Evolutionary conservation across 2,888 invertebrate genomes (phyloP), one percentile per base, ranked within the genome.

Genomic region (Magallana nippona): DNA sequence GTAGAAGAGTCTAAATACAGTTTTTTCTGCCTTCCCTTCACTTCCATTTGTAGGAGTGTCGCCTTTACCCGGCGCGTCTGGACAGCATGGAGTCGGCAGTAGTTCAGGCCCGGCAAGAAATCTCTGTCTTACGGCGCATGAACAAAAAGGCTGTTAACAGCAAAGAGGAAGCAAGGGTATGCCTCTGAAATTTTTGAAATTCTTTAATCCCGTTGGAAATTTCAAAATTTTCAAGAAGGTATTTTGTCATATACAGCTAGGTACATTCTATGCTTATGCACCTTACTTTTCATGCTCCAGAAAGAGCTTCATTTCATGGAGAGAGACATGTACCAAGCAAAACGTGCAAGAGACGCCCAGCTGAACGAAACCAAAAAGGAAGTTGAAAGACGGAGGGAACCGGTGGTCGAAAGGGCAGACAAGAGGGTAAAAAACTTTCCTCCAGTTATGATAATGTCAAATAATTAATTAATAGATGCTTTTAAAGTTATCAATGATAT

Each of bases 341-440:
- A 89, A 83, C 79, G 89, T n/a, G 79, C 88, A 57, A 84, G 92
- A 27, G 91, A 92, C 81, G 87, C 89, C 80, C 88, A 90, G 78
- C 87, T 91, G 22, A 88, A 88, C 57, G 88, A 88, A 83, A 89
- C 89, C 44, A 87, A 87, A 84, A 90, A 91, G 78, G 91, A 91
- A 56, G 91, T 92, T 13, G 90, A 90, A 15, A 85, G 87, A 56
- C 84, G 90, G 27, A 89, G 88, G 78, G 89, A 89, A 71, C 85
- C 86, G 11, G 87, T 87, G 10, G 87, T 87, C 1, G 89, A 89
- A 55, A 80, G 87, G 55, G 80, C 84, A 1, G 90, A 91, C 57
- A 89, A 88, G 77, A 84, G 87, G 84, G 89, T 90, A 62, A 2
- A n/a, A 81, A 84, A 83, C 10, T 19, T 71, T 10, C 17, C 22